A percentile compares a stretch with the other conserved stretches of the same genome.
phyloP scores from a whole-genome alignment of 2,797 vertebrate species.

The Anabacerthia variegaticeps region DNA sequence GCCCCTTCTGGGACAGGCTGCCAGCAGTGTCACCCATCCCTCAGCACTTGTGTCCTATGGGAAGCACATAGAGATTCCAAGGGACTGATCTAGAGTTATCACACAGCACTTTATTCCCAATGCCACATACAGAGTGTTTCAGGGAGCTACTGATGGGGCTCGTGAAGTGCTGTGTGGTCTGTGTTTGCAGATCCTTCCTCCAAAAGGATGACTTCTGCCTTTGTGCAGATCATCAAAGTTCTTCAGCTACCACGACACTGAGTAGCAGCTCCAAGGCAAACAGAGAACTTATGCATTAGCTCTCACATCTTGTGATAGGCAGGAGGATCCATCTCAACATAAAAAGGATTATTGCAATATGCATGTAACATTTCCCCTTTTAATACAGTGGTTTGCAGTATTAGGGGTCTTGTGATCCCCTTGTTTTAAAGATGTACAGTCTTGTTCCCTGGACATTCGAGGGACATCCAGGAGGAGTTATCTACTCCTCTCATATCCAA shows the following conservation, averaged over 20 bases:
- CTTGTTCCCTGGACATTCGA: neutral
- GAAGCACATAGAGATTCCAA: fast-evolving
- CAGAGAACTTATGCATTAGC: neutral
- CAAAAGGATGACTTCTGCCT: neutral
- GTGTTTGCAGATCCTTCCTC: neutral
- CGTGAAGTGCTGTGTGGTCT: neutral
- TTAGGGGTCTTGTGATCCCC: neutral
- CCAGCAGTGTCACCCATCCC: neutral
- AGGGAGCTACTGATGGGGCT: neutral
- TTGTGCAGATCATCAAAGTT: neutral
- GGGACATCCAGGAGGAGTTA: neutral
- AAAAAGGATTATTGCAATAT: neutral
- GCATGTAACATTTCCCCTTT: neutral
- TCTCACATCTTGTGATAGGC: fast-evolving
- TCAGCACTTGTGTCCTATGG: neutral
- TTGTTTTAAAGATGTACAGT: neutral
- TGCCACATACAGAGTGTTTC: neutral
- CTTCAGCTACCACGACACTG: neutral
- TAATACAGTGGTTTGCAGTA: neutral
- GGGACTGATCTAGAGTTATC: neutral
- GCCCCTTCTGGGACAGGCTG: neutral
- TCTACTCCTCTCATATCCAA: neutral
- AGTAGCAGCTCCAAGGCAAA: neutral
- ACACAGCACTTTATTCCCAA: neutral
- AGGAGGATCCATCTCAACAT: fast-evolving